Evolutionary conservation across 2,888 invertebrate species (phyloP).

Genomic region (Tiliacea citrago): DNA sequence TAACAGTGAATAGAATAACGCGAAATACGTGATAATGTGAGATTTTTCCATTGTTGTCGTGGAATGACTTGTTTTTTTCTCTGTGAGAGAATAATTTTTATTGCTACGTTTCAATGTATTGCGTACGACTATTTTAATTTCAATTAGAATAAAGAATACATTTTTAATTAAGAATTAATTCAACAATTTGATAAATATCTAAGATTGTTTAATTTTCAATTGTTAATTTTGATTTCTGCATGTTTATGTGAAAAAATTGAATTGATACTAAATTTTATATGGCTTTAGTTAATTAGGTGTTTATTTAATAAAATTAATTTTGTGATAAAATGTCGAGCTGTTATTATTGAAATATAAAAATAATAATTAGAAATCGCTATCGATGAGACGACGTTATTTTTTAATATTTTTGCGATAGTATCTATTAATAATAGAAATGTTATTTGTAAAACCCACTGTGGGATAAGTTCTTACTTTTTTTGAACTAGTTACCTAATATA

Average conservation of each 20-base stretch:
- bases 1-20: conserved; percentile 65
- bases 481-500: not conserved
- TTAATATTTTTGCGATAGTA: not conserved
- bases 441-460: not conserved
- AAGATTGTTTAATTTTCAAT: not conserved
- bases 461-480: not conserved
- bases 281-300: not conserved
- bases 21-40: conserved; percentile 59
- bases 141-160: conserved; percentile 5
- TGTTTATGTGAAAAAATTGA: not conserved
- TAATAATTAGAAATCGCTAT: not conserved
- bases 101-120: conserved; percentile 29
- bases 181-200: not conserved
- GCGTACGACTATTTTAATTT: conserved; percentile 3
- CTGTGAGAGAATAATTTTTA: conserved; percentile 59
- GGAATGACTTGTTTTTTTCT: conserved; percentile 46
- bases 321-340: not conserved
- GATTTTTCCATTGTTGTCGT: conserved; percentile 63
- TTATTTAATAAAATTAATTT: conserved; percentile 15
- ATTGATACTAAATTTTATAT: not conserved
- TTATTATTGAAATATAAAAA: conserved; percentile 15
- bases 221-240: not conserved
- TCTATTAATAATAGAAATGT: not conserved
- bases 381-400: not conserved
- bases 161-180: conserved; percentile 2